Percentiles rank a stretch among this genome's conserved stretches.
Conservation (phyloP, 2,113 vertebrate genomes). For the Cranoglanis bouderius region DNA sequence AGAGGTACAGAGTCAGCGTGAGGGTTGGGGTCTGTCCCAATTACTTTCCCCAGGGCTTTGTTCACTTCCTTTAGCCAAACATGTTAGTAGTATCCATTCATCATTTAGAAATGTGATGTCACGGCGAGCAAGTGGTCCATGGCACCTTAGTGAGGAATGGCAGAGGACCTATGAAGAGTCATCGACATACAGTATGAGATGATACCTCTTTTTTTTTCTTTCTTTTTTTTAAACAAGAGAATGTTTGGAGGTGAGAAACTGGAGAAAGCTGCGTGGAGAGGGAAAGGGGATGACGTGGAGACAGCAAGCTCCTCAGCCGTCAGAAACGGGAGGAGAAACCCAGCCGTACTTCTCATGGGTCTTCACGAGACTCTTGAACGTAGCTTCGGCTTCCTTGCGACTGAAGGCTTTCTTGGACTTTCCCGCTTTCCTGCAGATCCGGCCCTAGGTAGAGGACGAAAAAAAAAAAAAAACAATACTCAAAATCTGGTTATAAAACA, state of each 20-base stretch:
- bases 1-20: constrained; percentile 52
- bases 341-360: constrained; percentile 99
- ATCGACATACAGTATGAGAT: constrained; percentile 73
- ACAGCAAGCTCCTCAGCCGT: constrained; percentile 81
- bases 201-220: constrained; percentile 66
- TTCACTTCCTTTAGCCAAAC: constrained; percentile 62
- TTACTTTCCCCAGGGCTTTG: constrained; percentile 43
- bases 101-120: constrained; percentile 79
- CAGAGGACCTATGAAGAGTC: constrained; percentile 68
- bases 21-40: constrained; percentile 50
- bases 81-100: constrained; percentile 68
- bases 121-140: constrained; percentile 73
- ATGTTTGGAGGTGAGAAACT: constrained; percentile 60
- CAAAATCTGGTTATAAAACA: neutral
- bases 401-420: constrained; percentile 99
- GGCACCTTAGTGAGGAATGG: constrained; percentile 73
- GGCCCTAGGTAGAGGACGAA: constrained; percentile 78
- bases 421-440: constrained; percentile 98
- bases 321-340: constrained; percentile 96
- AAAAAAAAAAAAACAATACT: neutral
- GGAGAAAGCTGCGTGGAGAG: constrained; percentile 46
- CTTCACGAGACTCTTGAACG: constrained; percentile 99
- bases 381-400: constrained; percentile 97
- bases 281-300: neutral
- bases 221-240: constrained; percentile 50